Base-by-base conservation (phyloP, 2,888 invertebrate genomes). In the Leucoptera coffeella region DNA sequence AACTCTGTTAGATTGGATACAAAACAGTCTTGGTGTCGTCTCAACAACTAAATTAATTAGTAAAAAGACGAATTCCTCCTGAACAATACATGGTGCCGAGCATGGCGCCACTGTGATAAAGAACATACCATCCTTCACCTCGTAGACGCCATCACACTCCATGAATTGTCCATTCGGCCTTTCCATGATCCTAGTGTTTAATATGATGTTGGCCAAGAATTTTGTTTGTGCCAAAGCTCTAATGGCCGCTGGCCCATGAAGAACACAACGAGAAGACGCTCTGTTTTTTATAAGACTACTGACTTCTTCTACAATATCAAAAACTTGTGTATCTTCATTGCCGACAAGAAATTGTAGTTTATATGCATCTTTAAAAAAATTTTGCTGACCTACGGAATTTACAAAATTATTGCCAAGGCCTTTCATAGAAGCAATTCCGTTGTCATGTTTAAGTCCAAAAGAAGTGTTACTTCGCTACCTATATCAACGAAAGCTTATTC, bases 1-100 rank as follows among this genome's bases (percentile, higher is more conserved):
- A 39, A 23, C 1, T 34, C 33, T 2, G 23, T 12, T 2, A 38
- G 22, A 8, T 11, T 11, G 2, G 4, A 12, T 1, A 38, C 36
- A 28, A 38, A 41, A 33, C 39, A 39, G 7, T 38, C 30, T 20
- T 29, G 10, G 10, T 34, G 34, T 5, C 14, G 15, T n/a, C 21
- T 12, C n/a, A 36, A 12, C 10, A 35, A 14, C 1, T 29, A 12
- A 1, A 36, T 12, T 2, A 37, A 21, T n/a, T 23, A 23, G 3
- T 2, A 3, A 19, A 19, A 30, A 26, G 1, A 30, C 25, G 2
- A 12, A 14, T 12, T 26, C 19, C 12, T 28, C 22, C 5, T 28
- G 17, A 11, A 30, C 10, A 10, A 9, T 7, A n/a, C 30, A 30
- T 4, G 30, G 28, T 10, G 11, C 9, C 9, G 26, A 10, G 19